phyloP scores from a whole-genome alignment of 1,140 invertebrate genomes.

The Belonocnema kinseyi region DNA sequence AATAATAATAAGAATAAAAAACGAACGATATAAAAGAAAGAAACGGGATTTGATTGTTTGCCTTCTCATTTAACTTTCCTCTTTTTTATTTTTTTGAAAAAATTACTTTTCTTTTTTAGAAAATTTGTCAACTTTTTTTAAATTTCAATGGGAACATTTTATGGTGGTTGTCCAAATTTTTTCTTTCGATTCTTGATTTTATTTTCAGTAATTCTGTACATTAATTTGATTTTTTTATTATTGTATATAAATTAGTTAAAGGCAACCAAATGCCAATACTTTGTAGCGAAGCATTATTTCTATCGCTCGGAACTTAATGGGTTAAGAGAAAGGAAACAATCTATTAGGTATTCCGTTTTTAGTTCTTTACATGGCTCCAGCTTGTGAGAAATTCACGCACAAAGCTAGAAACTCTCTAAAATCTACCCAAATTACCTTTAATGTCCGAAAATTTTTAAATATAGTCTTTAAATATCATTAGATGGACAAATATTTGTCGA shows the following conservation, averaged over 20 bases:
- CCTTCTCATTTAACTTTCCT: no score
- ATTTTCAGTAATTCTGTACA: no score
- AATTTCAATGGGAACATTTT: no score
- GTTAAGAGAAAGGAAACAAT: slow-evolving; percentile 30
- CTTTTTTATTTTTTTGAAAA: no score
- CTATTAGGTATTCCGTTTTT: slow-evolving; percentile 17
- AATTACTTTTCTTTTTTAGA: no score
- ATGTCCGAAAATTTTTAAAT: not conserved
- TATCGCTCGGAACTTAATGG: slow-evolving; percentile 16
- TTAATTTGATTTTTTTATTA: not conserved
- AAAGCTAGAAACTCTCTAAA: not conserved
- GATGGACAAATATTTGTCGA: no score
- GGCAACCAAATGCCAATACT: not conserved
- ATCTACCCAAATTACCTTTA: not conserved
- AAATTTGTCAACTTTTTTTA: no score
- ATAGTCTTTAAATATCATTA: not conserved
- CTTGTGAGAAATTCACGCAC: slow-evolving; percentile 19
- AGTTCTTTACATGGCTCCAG: not conserved
- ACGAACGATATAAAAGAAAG: no score
- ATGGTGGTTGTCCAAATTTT: no score
- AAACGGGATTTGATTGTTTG: no score
- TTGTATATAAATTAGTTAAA: not conserved
- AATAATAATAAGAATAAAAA: no score
- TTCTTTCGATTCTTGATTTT: no score
- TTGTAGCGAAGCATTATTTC: slow-evolving; percentile 27